These are phyloP conservation scores for Tetragnatha versicolor DNA, from an alignment of 1,140 invertebrate genomes.

Conservation along the genomic window DNA sequence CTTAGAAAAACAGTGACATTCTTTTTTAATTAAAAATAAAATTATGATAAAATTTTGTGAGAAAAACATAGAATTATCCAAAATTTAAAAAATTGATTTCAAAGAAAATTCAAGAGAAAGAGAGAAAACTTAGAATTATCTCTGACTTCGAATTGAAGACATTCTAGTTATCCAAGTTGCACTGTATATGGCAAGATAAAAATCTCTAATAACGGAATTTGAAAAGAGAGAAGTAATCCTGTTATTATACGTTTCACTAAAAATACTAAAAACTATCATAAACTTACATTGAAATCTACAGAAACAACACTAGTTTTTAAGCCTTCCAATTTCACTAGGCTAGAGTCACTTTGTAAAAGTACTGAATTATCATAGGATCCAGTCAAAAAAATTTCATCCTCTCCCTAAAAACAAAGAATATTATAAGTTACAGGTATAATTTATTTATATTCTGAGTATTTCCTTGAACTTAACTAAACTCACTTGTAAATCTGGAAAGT, in stretches of 20 bases:
- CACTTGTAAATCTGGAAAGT: not conserved
- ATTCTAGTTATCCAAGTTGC: too few species aligned
- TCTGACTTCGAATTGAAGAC: too few species aligned
- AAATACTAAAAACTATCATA: not conserved
- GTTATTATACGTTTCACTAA: not conserved
- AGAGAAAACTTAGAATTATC: too few species aligned
- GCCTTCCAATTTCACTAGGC: not conserved
- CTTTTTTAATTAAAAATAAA: too few species aligned
- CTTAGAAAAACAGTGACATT: too few species aligned
- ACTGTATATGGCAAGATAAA: not conserved
- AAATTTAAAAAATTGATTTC: too few species aligned
- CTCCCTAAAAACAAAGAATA: not conserved
- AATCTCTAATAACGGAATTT: not conserved
- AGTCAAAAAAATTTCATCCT: not conserved
- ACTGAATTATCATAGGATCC: conserved; percentile 41
- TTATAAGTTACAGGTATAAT: not conserved
- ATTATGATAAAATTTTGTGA: too few species aligned
- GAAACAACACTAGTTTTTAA: conserved; percentile 13
- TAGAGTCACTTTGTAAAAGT: not conserved
- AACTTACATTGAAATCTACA: conserved; percentile 7
- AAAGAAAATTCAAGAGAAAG: too few species aligned
- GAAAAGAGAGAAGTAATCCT: not conserved
- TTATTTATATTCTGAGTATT: not conserved
- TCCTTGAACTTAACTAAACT: not conserved
- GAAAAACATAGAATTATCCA: too few species aligned